A percentile compares a stretch with the other conserved stretches of the same genome.
Conservation (phyloP, 2,797 vertebrate species). For the Myotis planiceps region DNA sequence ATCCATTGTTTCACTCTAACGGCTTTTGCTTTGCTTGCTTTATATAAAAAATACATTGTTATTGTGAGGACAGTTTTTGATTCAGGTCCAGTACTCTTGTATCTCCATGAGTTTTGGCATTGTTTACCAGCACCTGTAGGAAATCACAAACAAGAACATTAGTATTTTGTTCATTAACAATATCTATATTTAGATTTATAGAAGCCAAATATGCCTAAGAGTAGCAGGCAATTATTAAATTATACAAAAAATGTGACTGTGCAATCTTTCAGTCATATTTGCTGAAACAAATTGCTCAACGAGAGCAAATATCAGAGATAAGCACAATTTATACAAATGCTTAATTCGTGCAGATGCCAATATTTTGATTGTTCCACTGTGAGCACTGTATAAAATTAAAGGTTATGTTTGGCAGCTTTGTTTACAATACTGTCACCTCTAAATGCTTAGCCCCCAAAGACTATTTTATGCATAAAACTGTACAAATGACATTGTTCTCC, state of each 20-base stretch:
- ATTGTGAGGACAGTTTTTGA: conserved; percentile 87
- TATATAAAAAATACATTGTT: conserved; percentile 53
- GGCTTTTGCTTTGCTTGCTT: conserved; percentile 28
- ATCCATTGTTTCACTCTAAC: conserved; percentile 20
- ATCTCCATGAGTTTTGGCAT: conserved; percentile 91
- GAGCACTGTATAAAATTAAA: background rate
- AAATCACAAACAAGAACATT: conserved; percentile 53
- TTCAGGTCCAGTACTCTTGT: conserved; percentile 90
- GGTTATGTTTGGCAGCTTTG: background rate
- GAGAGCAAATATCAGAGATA: background rate
- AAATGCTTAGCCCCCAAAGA: background rate
- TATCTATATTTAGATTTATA: background rate
- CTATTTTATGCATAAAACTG: background rate
- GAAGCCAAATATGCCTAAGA: background rate
- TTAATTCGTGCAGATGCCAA: background rate
- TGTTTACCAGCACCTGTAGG: conserved; percentile 89
- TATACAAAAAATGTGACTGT: background rate
- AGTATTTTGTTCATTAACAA: background rate
- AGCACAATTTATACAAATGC: background rate
- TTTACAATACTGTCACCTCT: background rate
- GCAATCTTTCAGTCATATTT: conserved; percentile 10
- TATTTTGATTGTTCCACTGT: background rate
- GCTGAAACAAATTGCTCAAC: conserved; percentile 4
- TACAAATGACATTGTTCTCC: background rate
- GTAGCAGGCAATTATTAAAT: background rate